phyloP scores from a whole-genome alignment of 2,888 invertebrate species.

The Periphyllus acericola region DNA sequence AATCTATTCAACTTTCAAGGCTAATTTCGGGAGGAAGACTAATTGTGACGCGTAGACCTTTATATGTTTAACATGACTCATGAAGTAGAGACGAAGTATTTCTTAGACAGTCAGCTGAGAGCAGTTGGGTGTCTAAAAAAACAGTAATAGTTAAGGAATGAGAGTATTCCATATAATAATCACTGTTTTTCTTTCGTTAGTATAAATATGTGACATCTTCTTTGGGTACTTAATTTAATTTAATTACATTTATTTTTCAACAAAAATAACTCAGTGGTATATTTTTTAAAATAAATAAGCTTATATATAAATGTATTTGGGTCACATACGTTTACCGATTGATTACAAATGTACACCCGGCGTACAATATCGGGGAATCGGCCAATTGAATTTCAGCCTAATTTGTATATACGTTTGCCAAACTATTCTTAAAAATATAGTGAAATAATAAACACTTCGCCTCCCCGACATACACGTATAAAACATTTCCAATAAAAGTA shows the following conservation, averaged over 20 bases:
- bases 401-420: constrained; percentile 35
- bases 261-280: neutral
- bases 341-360: neutral
- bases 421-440: constrained; percentile 44
- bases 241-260: neutral
- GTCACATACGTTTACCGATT: constrained; percentile 34
- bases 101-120: neutral
- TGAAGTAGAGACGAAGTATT: neutral
- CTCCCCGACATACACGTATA: neutral
- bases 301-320: constrained; percentile 24
- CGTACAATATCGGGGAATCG: constrained; percentile 11
- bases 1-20: neutral
- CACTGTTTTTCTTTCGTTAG: neutral
- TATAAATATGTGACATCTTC: too few species aligned
- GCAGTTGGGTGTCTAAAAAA: too few species aligned
- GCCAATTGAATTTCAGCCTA: constrained; percentile 55
- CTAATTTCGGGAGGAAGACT: neutral
- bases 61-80: neutral
- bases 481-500: neutral
- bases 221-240: neutral
- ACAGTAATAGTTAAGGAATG: too few species aligned
- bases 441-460: neutral
- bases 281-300: neutral
- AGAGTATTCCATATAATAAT: too few species aligned
- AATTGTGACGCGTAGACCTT: constrained; percentile 3